Base-by-base conservation (phyloP, 1,140 invertebrate species). In the Drosophila aff. region DNA sequence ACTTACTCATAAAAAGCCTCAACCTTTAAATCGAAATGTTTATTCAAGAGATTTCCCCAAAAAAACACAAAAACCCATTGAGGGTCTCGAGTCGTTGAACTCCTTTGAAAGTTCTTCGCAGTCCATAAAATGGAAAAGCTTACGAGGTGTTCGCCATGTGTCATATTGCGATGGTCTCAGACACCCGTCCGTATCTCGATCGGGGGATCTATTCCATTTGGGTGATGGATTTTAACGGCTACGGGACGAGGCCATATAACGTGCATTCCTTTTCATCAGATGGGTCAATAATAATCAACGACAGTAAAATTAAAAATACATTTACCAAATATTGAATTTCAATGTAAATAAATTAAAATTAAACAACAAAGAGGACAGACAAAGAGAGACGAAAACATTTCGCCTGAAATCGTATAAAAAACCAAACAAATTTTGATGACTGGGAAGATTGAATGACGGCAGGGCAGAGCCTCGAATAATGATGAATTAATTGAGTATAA, bases 311-410 rank as follows among this genome's bases (percentile, higher is more conserved):
- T 84, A 89, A 87, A 87, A 87, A 87, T 79, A 84, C 84, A 87
- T 89, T 87, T 87, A 87, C 65, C 85, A 85, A 92, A 91, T 91
- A 91, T 91, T 91, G 81, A 91, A 91, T 91, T 91, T 92, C 89
- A 91, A 85, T 85, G 84, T 91, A 91, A 91, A 91, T 91, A 89
- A 91, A 89, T 89, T 89, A 61, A 91, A 90, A 62, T 76, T 71
- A 69, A 84, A 81, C 47, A 77, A 71, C 66, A 73, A 44, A 44
- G n/a, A 26, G 62, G 11, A 23, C 21, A 50, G 16, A 67, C 23
- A 74, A 55, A 81, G 38, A 68, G 47, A 47, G 46, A 52, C 40
- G 52, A 53, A 58, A 50, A 72, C 76, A 91, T 81, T 91, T 91
- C 89, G 82, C 81, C 74, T 71, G 89, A 91, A 91, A 87, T 91